phyloP scores from a whole-genome alignment of 2,113 vertebrate genomes.

The Hipposideros armiger region DNA sequence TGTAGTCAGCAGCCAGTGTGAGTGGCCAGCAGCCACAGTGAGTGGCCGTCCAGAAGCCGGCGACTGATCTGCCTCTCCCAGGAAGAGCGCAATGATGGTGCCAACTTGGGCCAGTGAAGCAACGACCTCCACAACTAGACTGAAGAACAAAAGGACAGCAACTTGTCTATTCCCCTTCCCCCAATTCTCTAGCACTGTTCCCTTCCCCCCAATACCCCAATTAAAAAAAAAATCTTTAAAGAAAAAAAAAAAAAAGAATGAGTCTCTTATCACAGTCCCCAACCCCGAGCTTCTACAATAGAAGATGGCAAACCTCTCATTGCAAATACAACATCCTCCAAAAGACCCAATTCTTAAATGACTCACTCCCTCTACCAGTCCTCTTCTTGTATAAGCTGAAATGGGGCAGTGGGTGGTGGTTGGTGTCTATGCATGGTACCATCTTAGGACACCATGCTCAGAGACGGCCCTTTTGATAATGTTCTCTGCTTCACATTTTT shows the following conservation, averaged over 20 bases:
- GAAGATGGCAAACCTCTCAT: not conserved
- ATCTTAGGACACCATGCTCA: not conserved
- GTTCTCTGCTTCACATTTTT: not conserved
- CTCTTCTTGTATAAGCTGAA: not conserved
- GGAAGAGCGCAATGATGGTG: no score
- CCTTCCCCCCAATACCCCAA: no score
- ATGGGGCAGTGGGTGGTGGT: not conserved
- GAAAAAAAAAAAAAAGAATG: not conserved
- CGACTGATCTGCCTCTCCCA: no score
- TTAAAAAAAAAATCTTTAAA: no score
- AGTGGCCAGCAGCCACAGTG: no score
- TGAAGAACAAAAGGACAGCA: no score
- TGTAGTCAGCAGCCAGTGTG: no score
- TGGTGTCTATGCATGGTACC: fast-evolving
- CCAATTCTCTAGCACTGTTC: no score
- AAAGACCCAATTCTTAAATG: not conserved
- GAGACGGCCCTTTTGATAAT: not conserved
- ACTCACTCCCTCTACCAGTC: not conserved
- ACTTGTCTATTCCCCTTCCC: no score
- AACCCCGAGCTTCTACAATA: not conserved
- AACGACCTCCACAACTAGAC: no score
- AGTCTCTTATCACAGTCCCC: not conserved
- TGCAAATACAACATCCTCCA: not conserved
- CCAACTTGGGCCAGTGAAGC: no score
- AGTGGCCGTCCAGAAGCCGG: no score